Evolutionary conservation across 1,140 invertebrate species (phyloP).

Genomic region (Drosophila saltans): DNA sequence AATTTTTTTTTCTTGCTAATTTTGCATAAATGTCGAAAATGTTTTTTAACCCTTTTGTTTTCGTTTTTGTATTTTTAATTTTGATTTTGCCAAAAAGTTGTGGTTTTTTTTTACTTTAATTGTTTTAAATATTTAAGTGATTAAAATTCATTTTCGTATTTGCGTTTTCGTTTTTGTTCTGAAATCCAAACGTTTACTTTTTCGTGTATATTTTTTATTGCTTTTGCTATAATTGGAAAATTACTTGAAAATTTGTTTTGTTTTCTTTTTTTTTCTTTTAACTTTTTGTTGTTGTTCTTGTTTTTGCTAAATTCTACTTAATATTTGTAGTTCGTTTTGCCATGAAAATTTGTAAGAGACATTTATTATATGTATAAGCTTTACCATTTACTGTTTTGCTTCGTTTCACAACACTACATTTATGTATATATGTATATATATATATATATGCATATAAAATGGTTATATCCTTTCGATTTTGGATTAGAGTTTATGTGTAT

Average conservation of each 20-base stretch:
- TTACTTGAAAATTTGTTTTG: constrained; percentile 75
- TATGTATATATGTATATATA: constrained; percentile 58
- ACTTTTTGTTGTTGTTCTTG: constrained; percentile 33
- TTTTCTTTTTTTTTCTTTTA: neutral
- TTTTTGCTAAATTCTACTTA: constrained; percentile 66
- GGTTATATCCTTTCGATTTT: constrained; percentile 55
- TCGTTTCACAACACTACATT: constrained; percentile 77
- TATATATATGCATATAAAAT: constrained; percentile 68
- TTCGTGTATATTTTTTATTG: constrained; percentile 41
- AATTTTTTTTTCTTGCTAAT: constrained; percentile 13
- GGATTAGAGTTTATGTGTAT: constrained; percentile 45
- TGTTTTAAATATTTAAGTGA: constrained; percentile 38
- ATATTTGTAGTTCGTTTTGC: constrained; percentile 78
- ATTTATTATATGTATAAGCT: constrained; percentile 61
- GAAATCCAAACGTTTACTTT: constrained; percentile 57
- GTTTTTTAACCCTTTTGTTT: constrained; percentile 23
- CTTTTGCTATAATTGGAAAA: constrained; percentile 53
- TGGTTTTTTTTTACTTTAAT: constrained; percentile 31
- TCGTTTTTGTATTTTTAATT: constrained; percentile 55
- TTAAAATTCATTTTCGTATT: constrained; percentile 26
- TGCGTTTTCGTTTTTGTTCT: constrained; percentile 22
- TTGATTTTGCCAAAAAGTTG: constrained; percentile 74
- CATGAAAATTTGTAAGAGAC: constrained; percentile 74
- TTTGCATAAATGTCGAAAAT: constrained; percentile 53
- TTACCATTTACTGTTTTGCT: constrained; percentile 22